phyloP scores from a whole-genome alignment of 2,113 vertebrate genomes.

The Laticauda colubrina region DNA sequence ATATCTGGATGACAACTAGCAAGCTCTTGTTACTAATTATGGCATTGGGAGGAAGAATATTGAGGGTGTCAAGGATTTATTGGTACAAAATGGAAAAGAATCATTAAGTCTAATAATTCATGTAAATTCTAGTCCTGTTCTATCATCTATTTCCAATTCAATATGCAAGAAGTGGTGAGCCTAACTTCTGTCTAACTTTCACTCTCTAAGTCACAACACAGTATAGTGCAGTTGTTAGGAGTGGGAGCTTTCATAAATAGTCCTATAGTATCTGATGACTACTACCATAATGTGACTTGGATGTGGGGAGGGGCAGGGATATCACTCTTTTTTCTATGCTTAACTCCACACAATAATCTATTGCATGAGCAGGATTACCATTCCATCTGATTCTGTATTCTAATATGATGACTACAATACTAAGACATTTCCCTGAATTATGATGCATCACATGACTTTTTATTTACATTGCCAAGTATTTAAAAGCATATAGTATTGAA shows the following conservation, averaged over 20 bases:
- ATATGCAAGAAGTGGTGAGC: neutral
- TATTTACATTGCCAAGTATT: conserved; percentile 22
- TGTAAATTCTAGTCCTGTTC: conserved; percentile 41
- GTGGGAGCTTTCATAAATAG: neutral
- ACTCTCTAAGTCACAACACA: neutral
- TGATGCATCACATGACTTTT: neutral
- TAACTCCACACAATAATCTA: neutral
- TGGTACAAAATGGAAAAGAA: conserved; percentile 43
- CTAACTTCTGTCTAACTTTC: neutral
- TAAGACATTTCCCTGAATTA: conserved; percentile 48
- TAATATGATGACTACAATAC: conserved; percentile 36
- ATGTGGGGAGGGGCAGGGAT: neutral
- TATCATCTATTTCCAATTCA: neutral
- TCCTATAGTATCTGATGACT: neutral
- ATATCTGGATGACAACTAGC: neutral
- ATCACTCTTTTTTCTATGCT: neutral
- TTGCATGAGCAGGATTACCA: neutral
- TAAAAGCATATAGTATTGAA: neutral
- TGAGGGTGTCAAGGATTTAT: conserved; percentile 72
- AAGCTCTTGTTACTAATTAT: conserved; percentile 30
- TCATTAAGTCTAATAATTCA: conserved; percentile 43
- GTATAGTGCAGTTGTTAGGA: neutral
- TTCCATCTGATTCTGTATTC: conserved; percentile 58
- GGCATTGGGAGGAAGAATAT: conserved; percentile 55
- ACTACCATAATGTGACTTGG: neutral